Evolutionary conservation across 2,113 vertebrate species (phyloP).

Genomic region (Piprites chloris): DNA sequence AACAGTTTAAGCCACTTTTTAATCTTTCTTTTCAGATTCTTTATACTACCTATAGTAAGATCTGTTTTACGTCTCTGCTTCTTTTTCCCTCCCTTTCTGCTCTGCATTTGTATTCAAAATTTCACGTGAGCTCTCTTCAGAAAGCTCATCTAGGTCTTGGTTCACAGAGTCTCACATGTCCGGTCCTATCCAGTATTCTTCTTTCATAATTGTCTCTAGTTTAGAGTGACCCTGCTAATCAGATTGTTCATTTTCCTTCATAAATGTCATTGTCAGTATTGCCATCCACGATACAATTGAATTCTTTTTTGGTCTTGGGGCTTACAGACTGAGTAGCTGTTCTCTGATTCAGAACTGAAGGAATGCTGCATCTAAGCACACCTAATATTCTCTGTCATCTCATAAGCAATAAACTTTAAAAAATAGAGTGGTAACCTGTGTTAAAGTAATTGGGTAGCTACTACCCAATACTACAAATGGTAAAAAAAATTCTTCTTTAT

Average conservation of each 20-base stretch:
- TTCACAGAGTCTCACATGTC: not conserved
- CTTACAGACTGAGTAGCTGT: not conserved
- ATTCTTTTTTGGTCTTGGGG: not conserved
- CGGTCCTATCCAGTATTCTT: not conserved
- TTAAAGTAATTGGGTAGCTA: not conserved
- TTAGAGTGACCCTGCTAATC: not conserved
- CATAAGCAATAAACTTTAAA: not conserved
- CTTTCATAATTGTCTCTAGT: not conserved
- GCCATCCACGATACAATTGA: rapidly evolving
- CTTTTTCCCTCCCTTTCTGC: not conserved
- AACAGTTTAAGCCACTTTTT: not conserved
- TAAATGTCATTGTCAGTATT: rapidly evolving
- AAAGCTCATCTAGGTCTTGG: not conserved
- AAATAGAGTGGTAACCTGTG: not conserved
- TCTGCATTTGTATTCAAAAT: not conserved
- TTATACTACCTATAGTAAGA: not conserved
- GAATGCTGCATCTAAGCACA: not conserved
- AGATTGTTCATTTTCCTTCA: not conserved
- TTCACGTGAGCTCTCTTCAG: not conserved
- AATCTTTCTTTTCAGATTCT: not conserved
- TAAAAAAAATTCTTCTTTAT: not conserved
- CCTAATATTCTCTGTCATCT: not conserved
- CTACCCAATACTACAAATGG: not conserved
- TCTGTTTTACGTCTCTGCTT: not conserved
- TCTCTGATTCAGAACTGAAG: not conserved